These are phyloP conservation scores for Yasuhikotakia modesta DNA, from an alignment of 2,797 vertebrate species.

Conservation along the genomic window DNA sequence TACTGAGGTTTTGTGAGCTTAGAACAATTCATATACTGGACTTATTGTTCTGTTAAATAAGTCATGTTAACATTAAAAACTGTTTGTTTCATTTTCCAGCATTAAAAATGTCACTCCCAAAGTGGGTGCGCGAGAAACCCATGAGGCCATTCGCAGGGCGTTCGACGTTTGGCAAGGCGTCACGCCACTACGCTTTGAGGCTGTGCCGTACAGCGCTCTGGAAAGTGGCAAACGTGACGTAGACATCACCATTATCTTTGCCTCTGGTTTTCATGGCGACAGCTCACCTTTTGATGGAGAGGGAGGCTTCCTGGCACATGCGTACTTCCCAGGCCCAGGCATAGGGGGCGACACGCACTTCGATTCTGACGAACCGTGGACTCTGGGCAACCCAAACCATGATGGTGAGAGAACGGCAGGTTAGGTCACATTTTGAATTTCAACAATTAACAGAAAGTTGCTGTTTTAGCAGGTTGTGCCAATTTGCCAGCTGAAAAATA, in stretches of 20 bases:
- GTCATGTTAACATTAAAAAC: background rate
- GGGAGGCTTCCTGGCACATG: conserved; percentile 96
- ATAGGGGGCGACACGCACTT: conserved; percentile 99
- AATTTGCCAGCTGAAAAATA: background rate
- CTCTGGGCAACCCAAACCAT: conserved; percentile 95
- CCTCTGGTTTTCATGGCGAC: conserved; percentile 97
- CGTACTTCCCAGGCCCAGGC: conserved; percentile 96
- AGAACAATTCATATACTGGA: too few species aligned
- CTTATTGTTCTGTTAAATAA: too few species aligned
- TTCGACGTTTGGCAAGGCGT: conserved; percentile 99
- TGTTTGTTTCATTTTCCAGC: conserved; percentile 69
- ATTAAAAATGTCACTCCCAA: conserved; percentile 99
- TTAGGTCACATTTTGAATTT: conserved; percentile 50
- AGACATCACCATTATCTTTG: conserved; percentile 99
- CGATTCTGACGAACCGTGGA: conserved; percentile 98
- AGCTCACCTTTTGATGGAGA: conserved; percentile 98
- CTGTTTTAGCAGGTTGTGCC: background rate
- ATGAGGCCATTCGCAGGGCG: conserved; percentile 94
- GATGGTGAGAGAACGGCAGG: conserved; percentile 81
- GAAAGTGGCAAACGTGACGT: conserved; percentile 95
- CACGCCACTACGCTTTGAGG: conserved; percentile 96
- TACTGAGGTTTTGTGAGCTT: background rate
- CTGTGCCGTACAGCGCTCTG: conserved; percentile 92
- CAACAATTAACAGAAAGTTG: conserved; percentile 15
- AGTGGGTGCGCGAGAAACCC: conserved; percentile 94